Conservation (phyloP, 2,797 vertebrate genomes). For the Tokudaia tokunoshimensis region DNA sequence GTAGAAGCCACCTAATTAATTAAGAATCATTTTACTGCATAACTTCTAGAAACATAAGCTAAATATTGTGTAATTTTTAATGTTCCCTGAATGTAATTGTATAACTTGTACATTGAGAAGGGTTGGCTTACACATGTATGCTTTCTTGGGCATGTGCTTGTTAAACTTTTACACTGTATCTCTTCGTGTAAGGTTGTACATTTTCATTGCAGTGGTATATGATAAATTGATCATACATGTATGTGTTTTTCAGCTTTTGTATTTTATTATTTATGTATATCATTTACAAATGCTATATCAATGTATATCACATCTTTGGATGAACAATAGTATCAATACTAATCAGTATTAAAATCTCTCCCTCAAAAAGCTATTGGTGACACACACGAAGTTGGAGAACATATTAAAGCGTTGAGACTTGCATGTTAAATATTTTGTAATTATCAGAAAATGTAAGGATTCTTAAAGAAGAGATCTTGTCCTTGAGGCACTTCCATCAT, state of each 20-base stretch:
- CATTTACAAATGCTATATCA: background rate
- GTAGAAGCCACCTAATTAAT: background rate
- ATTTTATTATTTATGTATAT: background rate
- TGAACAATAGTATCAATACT: background rate
- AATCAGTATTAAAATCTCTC: background rate
- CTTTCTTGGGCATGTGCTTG: background rate
- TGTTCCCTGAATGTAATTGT: background rate
- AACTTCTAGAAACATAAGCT: background rate
- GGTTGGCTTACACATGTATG: background rate
- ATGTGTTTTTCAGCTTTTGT: background rate
- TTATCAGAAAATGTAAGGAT: background rate
- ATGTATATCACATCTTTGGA: background rate
- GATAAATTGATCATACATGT: background rate
- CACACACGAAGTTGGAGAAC: background rate
- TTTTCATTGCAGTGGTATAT: background rate
- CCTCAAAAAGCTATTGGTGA: background rate
- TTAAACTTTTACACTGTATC: background rate
- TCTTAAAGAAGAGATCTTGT: background rate
- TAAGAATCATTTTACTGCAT: background rate
- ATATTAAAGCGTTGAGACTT: background rate
- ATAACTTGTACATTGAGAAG: background rate
- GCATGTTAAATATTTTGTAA: background rate
- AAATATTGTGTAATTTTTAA: background rate
- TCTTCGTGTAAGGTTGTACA: background rate
- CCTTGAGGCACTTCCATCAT: background rate